Conservation (phyloP, 2,113 vertebrate species). For the Xyrauchen texanus region DNA sequence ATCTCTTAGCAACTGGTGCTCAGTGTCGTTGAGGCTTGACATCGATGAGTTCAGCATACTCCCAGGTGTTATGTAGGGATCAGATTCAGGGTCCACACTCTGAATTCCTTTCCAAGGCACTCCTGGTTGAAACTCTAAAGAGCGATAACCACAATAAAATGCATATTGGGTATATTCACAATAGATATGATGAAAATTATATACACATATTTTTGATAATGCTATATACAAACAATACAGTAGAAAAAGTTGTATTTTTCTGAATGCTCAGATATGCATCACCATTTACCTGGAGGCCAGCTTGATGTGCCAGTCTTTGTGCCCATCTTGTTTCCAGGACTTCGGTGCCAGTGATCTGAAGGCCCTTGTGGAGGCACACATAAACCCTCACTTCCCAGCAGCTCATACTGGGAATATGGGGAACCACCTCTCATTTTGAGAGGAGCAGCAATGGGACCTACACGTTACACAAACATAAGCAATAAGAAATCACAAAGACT, state of each 20-base stretch:
- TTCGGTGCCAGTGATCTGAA: slow-evolving; percentile 96
- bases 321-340: slow-evolving; percentile 92
- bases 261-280: neutral
- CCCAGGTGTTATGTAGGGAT: slow-evolving; percentile 97
- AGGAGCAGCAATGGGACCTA: slow-evolving; percentile 70
- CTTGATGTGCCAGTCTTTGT: slow-evolving; percentile 84
- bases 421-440: slow-evolving; percentile 91
- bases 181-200: neutral
- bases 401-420: slow-evolving; percentile 93
- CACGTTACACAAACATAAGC: neutral
- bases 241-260: too few relatives aligned
- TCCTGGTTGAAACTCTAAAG: slow-evolving; percentile 95
- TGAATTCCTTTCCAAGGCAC: slow-evolving; percentile 99
- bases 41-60: slow-evolving; percentile 93
- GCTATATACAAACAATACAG: too few relatives aligned
- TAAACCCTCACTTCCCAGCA: slow-evolving; percentile 85
- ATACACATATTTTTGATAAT: neutral
- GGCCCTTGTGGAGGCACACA: slow-evolving; percentile 80
- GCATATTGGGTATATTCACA: neutral
- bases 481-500: neutral
- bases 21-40: slow-evolving; percentile 94
- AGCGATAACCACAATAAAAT: neutral
- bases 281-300: slow-evolving; percentile 92
- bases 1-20: slow-evolving; percentile 99
- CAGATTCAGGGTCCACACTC: slow-evolving; percentile 96